These are phyloP conservation scores for Toxostoma redivivum DNA, from an alignment of 2,113 vertebrate genomes.

Conservation along the genomic window DNA sequence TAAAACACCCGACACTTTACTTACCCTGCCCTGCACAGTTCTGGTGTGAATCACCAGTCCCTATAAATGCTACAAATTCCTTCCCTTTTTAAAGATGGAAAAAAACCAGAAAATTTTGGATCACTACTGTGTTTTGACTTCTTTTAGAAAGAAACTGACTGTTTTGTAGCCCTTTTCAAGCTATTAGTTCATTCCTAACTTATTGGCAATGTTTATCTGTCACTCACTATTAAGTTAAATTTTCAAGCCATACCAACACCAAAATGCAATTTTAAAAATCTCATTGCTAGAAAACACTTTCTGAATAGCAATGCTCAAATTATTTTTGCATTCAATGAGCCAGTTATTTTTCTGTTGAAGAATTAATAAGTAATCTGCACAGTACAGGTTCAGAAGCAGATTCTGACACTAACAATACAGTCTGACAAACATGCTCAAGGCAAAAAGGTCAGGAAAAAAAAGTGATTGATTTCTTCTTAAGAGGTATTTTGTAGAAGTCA, in stretches of 20 bases:
- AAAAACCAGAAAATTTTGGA: background rate
- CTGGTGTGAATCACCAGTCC: background rate
- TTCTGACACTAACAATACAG: background rate
- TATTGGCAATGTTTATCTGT: background rate
- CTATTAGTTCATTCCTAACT: background rate
- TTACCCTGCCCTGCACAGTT: background rate
- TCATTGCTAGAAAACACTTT: background rate
- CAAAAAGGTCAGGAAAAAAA: background rate
- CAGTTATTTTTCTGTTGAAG: background rate
- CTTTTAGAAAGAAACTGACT: background rate
- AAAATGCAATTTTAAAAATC: background rate
- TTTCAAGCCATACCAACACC: background rate
- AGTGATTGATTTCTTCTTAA: background rate
- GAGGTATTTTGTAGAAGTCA: background rate
- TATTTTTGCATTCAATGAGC: background rate
- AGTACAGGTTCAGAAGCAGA: background rate
- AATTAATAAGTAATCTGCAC: background rate
- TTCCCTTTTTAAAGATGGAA: background rate
- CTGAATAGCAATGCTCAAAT: background rate
- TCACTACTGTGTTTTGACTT: background rate
- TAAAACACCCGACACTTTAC: accelerated
- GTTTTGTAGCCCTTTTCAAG: background rate
- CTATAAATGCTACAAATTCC: background rate
- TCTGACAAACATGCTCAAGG: background rate
- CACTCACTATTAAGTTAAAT: background rate